phyloP scores from a whole-genome alignment of 1,140 invertebrate genomes.

The Chrysomallon squamiferum region DNA sequence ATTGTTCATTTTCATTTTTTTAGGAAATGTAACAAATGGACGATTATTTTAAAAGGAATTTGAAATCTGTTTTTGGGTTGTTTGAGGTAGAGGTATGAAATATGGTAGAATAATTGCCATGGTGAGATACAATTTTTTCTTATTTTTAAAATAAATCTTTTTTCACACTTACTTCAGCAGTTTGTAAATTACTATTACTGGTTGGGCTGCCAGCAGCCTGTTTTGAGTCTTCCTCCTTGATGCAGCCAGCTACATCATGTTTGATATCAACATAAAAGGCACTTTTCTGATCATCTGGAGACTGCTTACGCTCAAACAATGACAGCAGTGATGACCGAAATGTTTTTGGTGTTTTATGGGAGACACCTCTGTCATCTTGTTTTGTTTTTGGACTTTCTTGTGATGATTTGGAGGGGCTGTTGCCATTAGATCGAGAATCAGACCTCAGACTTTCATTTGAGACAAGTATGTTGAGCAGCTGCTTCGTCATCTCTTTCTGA shows the following conservation, averaged over 20 bases:
- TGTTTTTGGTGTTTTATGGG: conserved; percentile 18
- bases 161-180: no score
- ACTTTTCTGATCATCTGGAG: conserved; percentile 41
- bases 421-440: conserved; percentile 29
- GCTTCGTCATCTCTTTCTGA: conserved; percentile 23
- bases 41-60: no score
- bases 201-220: conserved; percentile 4
- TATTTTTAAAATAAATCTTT: no score
- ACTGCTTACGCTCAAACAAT: conserved; percentile 49
- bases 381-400: conserved; percentile 33
- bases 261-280: conserved; percentile 49
- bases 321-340: conserved; percentile 46
- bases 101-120: no score
- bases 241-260: not conserved
- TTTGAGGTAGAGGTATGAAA: no score
- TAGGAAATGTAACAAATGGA: no score
- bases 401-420: conserved; percentile 26
- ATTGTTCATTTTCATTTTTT: no score
- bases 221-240: not conserved
- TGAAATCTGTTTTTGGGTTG: no score
- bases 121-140: no score
- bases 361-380: conserved; percentile 15
- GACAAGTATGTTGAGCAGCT: conserved; percentile 18
- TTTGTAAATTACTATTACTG: no score
- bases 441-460: conserved; percentile 10